A percentile compares a stretch with the other conserved stretches of the same genome.
These are phyloP conservation scores for Gari tellinella DNA, from an alignment of 2,888 invertebrate species.

Conservation along the genomic window DNA sequence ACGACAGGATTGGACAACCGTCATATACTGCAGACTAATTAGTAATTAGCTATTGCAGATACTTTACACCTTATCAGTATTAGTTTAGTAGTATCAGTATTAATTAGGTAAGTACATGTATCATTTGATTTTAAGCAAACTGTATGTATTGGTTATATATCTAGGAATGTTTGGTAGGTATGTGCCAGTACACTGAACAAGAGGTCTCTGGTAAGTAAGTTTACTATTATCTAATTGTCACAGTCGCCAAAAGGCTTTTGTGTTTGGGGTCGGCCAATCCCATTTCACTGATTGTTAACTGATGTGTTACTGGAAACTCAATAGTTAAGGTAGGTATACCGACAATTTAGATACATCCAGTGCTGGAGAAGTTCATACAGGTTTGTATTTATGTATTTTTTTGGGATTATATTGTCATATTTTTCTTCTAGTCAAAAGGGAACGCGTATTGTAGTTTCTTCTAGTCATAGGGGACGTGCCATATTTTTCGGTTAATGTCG, in stretches of 20 bases:
- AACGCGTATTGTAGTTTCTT: neutral
- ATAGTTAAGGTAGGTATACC: neutral
- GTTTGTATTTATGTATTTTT: neutral
- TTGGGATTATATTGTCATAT: neutral
- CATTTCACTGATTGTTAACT: slow-evolving; percentile 13
- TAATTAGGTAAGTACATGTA: no score
- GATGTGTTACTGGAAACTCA: slow-evolving; percentile 8
- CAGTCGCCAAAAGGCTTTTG: slow-evolving; percentile 6
- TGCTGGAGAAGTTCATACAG: neutral
- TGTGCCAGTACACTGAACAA: neutral
- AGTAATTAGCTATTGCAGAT: no score
- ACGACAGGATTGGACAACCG: slow-evolving; percentile 16
- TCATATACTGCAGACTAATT: neutral
- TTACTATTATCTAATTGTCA: slow-evolving; percentile 1
- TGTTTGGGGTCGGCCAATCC: slow-evolving; percentile 19
- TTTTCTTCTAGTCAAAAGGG: slow-evolving; percentile 1
- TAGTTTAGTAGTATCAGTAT: neutral
- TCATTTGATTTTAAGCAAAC: no score
- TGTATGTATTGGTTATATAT: no score
- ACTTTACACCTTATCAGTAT: neutral
- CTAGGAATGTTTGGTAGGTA: no score
- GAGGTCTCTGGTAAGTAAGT: slow-evolving; percentile 4
- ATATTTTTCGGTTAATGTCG: slow-evolving; percentile 1
- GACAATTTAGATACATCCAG: slow-evolving; percentile 8
- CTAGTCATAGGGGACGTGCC: no score